Conservation (phyloP, 92 coral and sea anemone species). For the Zoanthus sociatus region DNA sequence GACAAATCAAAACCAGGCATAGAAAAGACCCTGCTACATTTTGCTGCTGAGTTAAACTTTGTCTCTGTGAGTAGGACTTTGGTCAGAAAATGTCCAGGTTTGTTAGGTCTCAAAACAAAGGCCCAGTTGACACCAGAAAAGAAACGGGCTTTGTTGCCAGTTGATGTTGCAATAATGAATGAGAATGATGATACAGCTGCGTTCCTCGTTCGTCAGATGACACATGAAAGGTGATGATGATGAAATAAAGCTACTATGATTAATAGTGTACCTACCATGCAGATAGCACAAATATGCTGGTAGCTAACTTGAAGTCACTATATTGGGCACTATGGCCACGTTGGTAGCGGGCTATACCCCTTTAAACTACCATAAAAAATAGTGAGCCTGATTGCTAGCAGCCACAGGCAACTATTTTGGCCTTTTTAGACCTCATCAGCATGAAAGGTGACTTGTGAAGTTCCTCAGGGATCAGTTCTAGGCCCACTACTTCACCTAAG, state of each 20-base stretch:
- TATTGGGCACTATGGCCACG: too few relatives aligned
- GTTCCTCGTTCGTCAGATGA: constrained; percentile 73
- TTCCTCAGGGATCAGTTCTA: too few relatives aligned
- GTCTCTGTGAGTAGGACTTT: constrained; percentile 75
- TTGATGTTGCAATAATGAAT: constrained; percentile 73
- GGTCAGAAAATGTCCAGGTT: constrained; percentile 81
- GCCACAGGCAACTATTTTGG: too few relatives aligned
- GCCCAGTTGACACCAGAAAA: constrained; percentile 74
- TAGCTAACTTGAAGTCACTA: too few relatives aligned
- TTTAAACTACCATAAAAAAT: too few relatives aligned
- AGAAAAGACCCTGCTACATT: constrained; percentile 72
- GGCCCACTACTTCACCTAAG: too few relatives aligned
- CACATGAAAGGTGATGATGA: constrained; percentile 74
- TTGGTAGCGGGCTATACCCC: too few relatives aligned
- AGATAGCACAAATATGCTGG: too few relatives aligned
- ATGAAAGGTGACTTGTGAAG: too few relatives aligned
- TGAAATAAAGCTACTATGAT: not conserved
- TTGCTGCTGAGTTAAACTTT: constrained; percentile 79
- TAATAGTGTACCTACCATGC: too few relatives aligned
- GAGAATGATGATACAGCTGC: constrained; percentile 84
- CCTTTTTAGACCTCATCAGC: too few relatives aligned
- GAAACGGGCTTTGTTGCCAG: constrained; percentile 75
- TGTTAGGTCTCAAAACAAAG: constrained; percentile 77
- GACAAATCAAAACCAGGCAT: constrained; percentile 58
- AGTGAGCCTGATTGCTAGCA: too few relatives aligned